Evolutionary conservation across 2,113 vertebrate genomes (phyloP).

Genomic region (Theristicus caerulescens): DNA sequence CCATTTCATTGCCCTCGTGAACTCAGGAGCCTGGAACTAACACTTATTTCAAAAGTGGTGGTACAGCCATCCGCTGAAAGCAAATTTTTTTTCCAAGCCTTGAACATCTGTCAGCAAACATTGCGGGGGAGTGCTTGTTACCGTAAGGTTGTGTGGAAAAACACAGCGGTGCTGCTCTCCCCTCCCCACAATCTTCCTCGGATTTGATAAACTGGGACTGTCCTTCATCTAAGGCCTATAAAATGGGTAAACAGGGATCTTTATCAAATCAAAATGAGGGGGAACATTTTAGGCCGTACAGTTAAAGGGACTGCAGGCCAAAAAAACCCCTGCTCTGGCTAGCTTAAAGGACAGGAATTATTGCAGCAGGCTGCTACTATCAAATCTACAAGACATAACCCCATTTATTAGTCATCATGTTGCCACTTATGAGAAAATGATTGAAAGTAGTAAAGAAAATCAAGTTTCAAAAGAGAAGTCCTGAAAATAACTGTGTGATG

Average conservation of each 20-base stretch:
- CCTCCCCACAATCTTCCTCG: neutral
- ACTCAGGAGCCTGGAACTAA: constrained; percentile 9
- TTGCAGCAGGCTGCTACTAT: neutral
- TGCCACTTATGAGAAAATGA: neutral
- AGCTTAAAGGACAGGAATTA: neutral
- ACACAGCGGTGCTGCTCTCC: neutral
- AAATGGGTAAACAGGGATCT: neutral
- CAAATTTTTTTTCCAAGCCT: neutral
- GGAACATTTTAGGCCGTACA: neutral
- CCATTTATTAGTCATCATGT: constrained; percentile 11
- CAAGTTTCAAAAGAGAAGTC: neutral
- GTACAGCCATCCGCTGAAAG: neutral
- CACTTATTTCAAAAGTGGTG: constrained; percentile 21
- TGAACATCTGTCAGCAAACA: constrained; percentile 52
- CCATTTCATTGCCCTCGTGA: neutral
- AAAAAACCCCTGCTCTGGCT: neutral
- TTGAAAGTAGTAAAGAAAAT: neutral
- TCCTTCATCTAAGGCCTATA: neutral
- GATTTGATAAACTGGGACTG: neutral
- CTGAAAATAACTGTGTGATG: neutral
- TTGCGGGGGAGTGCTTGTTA: neutral
- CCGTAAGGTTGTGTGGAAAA: constrained; percentile 28
- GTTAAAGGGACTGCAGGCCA: neutral
- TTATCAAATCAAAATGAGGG: neutral
- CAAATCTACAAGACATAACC: neutral